Evolutionary conservation across 2,888 invertebrate species (phyloP), one percentile per base, ranked within the genome.

Genomic region (Ophraella communa): DNA sequence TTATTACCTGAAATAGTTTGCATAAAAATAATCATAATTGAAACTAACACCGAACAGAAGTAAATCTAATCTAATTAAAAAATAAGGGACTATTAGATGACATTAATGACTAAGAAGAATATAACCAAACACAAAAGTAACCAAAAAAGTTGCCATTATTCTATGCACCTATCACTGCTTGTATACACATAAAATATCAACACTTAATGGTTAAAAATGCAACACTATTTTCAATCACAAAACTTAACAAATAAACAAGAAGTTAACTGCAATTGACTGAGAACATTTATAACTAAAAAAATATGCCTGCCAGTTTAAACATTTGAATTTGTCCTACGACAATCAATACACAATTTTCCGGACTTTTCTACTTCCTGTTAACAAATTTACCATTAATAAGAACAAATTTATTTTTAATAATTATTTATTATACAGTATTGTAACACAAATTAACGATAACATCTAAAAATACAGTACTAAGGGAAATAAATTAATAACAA

Each of bases 71-170:
- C 39, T 17, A 17, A n/a, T 35, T 35, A 8, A 39, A 39, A 39
- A 39, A 14, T 17, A 14, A 3, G 20, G 57, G 44, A 30, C 44
- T 5, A 53, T 60, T 60, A 53, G 52, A 60, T 60, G 60, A 44
- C 44, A 53, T 51, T 60, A 35, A 14, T 51, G 52, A 30, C 23
- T 57, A 45, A 30, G 23, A 45, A 60, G 64, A 71, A 73, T 68
- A 73, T 67, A 73, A 74, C 75, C 76, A 77, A 77, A 76, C 74
- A 74, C 71, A 27, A 44, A 57, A 73, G 57, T 71, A 71, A 69
- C 68, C 68, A 75, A 76, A 75, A 74, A 70, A 75, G 74, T 74
- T 76, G 74, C 76, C 76, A 71, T 64, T 62, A 66, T 67, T 70
- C 67, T 70, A 73, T 65, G 72, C 71, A 73, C 67, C 70, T 69